Evolutionary conservation across 2,888 invertebrate species (phyloP), one percentile per base, ranked within the genome.

Genomic region (Molorchus minor): DNA sequence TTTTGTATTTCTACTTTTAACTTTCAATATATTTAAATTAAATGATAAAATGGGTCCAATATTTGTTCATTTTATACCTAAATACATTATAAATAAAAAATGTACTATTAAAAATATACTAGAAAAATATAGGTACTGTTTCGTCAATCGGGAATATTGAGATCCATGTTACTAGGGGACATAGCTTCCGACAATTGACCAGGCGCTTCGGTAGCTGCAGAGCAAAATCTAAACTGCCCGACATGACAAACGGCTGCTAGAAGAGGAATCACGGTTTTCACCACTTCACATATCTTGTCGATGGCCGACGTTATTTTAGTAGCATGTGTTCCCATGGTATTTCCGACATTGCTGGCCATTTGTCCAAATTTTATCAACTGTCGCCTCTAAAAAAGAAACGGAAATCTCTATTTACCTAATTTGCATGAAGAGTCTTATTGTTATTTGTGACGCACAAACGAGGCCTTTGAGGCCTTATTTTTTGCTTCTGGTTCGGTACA

Each of bases 181-280:
- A 78, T 53, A 8, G 75, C 77, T 43, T 63, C 68, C 1, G 67
- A 54, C 3, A 79, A 54, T 52, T 73, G 68, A 8, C 58, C 67
- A 2, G 77, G 77, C 17, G 73, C 78, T 33, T 72, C 76, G 16
- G 71, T 72, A 10, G 79, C 71, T 3, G 79, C 73, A 2, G 77
- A 68, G 62, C 80, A 80, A 67, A 80, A 80, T 58, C 77, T 70
- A 62, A 80, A 80, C 60, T 80, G 74, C 2, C 79, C 80, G 1
- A 80, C 80, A 44, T 77, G 77, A 64, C 80, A 80, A 12, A 80
- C 74, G 3, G 80, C 80, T 1, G 79, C 77, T 21, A 80, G 55
- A 3, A 80, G 71, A 2, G 80, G 80, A 38, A 80, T 74, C 7
- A 80, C 67, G 2, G 79, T 79, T 70, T 80, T 80, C 15, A 80